Base-by-base conservation (phyloP, 2,888 invertebrate species). In the Agriotes lineatus region DNA sequence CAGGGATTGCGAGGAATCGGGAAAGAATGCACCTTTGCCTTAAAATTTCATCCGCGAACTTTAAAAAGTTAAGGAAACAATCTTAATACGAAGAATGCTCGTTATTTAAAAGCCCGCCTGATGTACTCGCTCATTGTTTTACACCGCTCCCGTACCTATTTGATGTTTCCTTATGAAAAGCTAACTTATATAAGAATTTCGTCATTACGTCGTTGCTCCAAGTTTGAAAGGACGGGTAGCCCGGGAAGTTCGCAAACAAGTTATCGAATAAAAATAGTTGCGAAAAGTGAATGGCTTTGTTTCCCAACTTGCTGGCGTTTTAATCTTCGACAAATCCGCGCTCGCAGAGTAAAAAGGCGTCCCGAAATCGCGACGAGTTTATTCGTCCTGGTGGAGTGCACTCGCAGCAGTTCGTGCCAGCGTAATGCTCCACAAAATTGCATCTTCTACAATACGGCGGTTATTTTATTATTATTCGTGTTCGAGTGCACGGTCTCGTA, bases 121-220 rank as follows among this genome's bases (percentile, higher is more conserved):
- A 71, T 72, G 71, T 67, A 72, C 74, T 63, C 73, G 67, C 60
- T 74, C 77, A 77, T 80, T 81, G 79, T 81, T 80, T 77, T 75
- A 75, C 74, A 72, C 72, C 73, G 72, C 76, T 72, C 74, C 73
- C 71, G 61, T 76, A 78, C 77, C 77, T 76, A 79, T 78, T 79
- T 77, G 75, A 79, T 79, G 79, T 80, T 81, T 79, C 74, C 73
- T 77, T 76, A 76, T 73, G 77, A 77, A 79, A 77, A 77, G 77
- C 77, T 75, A 80, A 82, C 80, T 81, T 82, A 76, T 78, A 78
- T 80, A 82, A 79, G 81, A 82, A 82, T 82, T 82, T 80, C 80
- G 78, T 82, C 80, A 81, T 81, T 81, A 80, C 77, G 76, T 76
- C 77, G 71, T 72, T 72, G 70, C 67, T 14, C 44, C 33, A 58